Conservation (phyloP, 2,888 invertebrate species). For the Cantharis lateralis region DNA sequence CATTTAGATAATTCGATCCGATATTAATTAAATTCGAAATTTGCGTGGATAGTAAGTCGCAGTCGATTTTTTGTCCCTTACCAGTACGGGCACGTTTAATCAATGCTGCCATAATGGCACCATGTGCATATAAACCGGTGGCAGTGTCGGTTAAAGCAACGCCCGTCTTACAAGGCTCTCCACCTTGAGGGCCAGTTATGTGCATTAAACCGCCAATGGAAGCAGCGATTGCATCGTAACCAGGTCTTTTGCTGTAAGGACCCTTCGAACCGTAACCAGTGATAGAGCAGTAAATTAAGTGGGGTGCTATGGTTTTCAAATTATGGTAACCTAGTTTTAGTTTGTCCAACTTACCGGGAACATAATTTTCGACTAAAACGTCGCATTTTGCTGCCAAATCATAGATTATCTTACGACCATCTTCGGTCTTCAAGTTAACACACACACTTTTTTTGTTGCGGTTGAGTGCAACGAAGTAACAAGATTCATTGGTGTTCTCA, state of each 20-base stretch:
- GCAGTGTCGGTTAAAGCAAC: slow-evolving; percentile 92
- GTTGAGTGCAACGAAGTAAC: slow-evolving; percentile 88
- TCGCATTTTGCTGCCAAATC: slow-evolving; percentile 80
- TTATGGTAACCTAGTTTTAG: slow-evolving; percentile 81
- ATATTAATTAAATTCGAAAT: slow-evolving; percentile 87
- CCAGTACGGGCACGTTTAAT: slow-evolving; percentile 77
- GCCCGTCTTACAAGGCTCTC: slow-evolving; percentile 88
- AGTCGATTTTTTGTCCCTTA: slow-evolving; percentile 89
- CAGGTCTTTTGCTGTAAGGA: slow-evolving; percentile 85
- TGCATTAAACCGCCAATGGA: slow-evolving; percentile 89
- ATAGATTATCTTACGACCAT: slow-evolving; percentile 68
- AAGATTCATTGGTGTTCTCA: slow-evolving; percentile 65
- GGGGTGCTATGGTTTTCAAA: slow-evolving; percentile 71
- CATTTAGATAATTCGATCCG: slow-evolving; percentile 88
- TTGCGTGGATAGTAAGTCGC: slow-evolving; percentile 92
- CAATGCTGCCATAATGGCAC: slow-evolving; percentile 91
- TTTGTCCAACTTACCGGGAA: slow-evolving; percentile 84
- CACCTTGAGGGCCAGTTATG: slow-evolving; percentile 83
- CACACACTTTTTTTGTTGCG: slow-evolving; percentile 94
- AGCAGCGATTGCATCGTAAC: slow-evolving; percentile 95
- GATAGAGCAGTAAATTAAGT: slow-evolving; percentile 89
- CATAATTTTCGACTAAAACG: slow-evolving; percentile 90
- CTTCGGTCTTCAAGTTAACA: slow-evolving; percentile 75
- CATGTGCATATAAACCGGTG: slow-evolving; percentile 93
- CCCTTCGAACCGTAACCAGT: slow-evolving; percentile 91